Conservation (phyloP, 1,140 invertebrate species). For the Colletes gigas region DNA sequence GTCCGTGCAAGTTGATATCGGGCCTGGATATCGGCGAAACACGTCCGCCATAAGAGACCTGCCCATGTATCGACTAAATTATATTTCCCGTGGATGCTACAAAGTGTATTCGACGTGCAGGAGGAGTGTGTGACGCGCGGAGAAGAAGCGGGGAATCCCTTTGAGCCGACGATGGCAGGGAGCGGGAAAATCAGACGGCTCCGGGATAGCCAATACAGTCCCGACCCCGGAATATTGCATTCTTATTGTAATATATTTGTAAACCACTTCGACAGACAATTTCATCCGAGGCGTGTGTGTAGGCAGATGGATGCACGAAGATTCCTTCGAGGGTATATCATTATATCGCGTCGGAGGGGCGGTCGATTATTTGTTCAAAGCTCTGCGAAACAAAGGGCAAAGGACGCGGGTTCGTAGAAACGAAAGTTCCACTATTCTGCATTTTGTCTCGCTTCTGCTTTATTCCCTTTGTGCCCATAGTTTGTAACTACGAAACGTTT, state of each 20-base stretch:
- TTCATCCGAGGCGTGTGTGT: constrained; percentile 50
- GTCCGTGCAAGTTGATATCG: constrained; percentile 4
- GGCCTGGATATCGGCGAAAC: not conserved
- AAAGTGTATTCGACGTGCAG: not conserved
- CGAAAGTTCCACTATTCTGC: constrained; percentile 5
- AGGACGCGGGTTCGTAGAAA: constrained; percentile 9
- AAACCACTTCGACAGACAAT: constrained; percentile 69
- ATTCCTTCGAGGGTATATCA: constrained; percentile 58
- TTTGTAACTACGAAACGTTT: not conserved
- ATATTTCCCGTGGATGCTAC: constrained; percentile 19
- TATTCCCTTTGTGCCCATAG: too few species aligned
- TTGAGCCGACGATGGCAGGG: constrained; percentile 38
- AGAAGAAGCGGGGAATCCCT: constrained; percentile 52
- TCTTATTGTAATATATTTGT: constrained; percentile 70
- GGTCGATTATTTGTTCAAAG: constrained; percentile 46
- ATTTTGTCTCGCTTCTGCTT: not conserved
- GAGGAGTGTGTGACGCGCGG: constrained; percentile 23
- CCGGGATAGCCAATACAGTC: constrained; percentile 54
- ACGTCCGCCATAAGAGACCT: not conserved
- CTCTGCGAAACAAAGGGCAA: constrained; percentile 40
- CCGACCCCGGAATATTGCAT: constrained; percentile 57
- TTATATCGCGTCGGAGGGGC: constrained; percentile 45
- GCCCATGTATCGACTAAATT: constrained; percentile 30
- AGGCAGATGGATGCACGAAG: constrained; percentile 55
- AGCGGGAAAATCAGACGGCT: constrained; percentile 50